phyloP scores from a whole-genome alignment of 2,888 invertebrate species.

The Nudaria mundana region DNA sequence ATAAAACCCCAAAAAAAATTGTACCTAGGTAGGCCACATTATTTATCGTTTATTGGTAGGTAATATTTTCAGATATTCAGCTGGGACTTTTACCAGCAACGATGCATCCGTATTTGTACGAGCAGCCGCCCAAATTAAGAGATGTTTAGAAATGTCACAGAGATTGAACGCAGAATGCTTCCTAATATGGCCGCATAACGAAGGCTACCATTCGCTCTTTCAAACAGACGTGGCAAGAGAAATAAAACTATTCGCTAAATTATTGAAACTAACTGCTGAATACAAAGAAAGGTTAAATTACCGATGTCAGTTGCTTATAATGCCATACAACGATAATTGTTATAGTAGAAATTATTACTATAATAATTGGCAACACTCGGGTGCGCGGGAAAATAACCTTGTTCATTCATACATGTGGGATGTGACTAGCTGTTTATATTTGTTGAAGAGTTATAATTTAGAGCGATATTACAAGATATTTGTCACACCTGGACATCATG shows the following conservation, averaged over 20 bases:
- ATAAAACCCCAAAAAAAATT: no score
- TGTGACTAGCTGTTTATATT: slow-evolving; percentile 83
- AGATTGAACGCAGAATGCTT: slow-evolving; percentile 83
- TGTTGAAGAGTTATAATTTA: slow-evolving; percentile 81
- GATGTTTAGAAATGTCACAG: slow-evolving; percentile 82
- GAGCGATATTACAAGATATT: slow-evolving; percentile 84
- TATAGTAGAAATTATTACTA: slow-evolving; percentile 20
- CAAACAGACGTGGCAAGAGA: slow-evolving; percentile 82
- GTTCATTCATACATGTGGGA: slow-evolving; percentile 83
- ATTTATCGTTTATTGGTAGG: no score
- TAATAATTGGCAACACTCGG: slow-evolving; percentile 40
- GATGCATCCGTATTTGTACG: slow-evolving; percentile 81
- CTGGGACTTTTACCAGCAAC: slow-evolving; percentile 82
- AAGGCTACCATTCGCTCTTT: slow-evolving; percentile 81
- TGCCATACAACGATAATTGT: slow-evolving; percentile 61
- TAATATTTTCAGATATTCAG: slow-evolving; percentile 78
- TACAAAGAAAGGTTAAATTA: slow-evolving; percentile 78
- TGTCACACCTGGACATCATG: slow-evolving; percentile 82
- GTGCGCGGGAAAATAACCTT: slow-evolving; percentile 51
- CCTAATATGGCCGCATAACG: slow-evolving; percentile 82
- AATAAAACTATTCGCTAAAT: slow-evolving; percentile 81
- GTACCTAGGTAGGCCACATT: no score
- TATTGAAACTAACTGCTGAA: slow-evolving; percentile 82
- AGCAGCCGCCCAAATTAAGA: slow-evolving; percentile 83
- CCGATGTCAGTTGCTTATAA: slow-evolving; percentile 81